These are phyloP conservation scores for Ptychoptera albimana DNA, from an alignment of 2,888 invertebrate species.

Conservation along the genomic window DNA sequence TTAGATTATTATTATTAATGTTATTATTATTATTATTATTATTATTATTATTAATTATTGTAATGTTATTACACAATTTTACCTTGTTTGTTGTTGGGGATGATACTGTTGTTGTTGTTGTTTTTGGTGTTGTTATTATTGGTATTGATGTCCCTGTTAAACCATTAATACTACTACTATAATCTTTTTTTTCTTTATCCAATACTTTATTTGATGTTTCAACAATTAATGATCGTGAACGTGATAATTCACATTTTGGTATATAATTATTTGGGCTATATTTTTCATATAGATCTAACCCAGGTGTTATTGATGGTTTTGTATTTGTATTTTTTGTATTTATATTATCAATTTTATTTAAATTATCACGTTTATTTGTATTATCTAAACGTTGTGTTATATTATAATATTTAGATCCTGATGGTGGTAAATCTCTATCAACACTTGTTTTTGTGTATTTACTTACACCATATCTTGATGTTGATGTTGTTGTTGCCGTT, in stretches of 20 bases:
- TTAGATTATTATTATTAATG: conserved; percentile 2
- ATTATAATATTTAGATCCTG: neutral
- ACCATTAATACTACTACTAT: conserved; percentile 9
- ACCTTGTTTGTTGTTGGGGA: conserved; percentile 11
- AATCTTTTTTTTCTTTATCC: conserved; percentile 2
- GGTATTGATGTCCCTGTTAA: conserved; percentile 9
- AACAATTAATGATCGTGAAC: conserved; percentile 31
- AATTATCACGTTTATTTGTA: conserved; percentile 4
- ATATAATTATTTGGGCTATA: conserved; percentile 62
- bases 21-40: conserved; percentile 2
- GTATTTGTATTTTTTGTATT: conserved; percentile 19
- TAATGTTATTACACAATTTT: conserved; percentile 9
- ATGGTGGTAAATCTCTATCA: conserved; percentile 8
- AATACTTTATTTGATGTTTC: conserved; percentile 13
- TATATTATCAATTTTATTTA: conserved; percentile 1
- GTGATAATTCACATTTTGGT: conserved; percentile 36
- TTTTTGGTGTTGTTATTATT: no score
- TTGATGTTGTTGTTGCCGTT: conserved; percentile 19
- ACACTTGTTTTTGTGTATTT: conserved; percentile 11
- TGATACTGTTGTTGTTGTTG: conserved; percentile 10
- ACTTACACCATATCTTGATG: conserved; percentile 29
- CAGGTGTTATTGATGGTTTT: conserved; percentile 34
- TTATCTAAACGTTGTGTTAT: conserved; percentile 7
- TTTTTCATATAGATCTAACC: conserved; percentile 54
- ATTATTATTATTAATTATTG: conserved; percentile 3